Evolutionary conservation across 2,797 vertebrate genomes (phyloP).

Genomic region (Dromococcyx pavoninus): DNA sequence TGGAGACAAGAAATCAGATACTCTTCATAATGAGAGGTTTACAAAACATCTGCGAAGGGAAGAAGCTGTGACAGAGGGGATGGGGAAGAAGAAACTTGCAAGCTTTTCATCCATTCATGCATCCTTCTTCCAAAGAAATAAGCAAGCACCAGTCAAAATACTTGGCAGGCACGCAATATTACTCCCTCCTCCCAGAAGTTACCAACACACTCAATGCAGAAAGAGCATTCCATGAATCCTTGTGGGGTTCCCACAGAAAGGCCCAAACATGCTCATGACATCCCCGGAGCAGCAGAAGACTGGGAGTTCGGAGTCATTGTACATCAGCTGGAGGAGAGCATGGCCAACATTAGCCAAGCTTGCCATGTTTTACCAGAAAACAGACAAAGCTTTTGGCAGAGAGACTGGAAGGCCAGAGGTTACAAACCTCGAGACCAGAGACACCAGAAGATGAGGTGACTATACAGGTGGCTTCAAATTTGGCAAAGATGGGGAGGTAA

Average conservation of each 20-base stretch:
- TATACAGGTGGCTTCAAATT: not conserved
- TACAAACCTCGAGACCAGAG: not conserved
- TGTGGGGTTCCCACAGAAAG: not conserved
- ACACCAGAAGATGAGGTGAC: not conserved
- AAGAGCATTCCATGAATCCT: not conserved
- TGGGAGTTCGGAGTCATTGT: not conserved
- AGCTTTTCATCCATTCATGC: not conserved
- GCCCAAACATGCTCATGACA: not conserved
- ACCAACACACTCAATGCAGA: not conserved
- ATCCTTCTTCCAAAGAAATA: not conserved
- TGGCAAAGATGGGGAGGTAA: not conserved
- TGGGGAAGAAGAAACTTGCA: not conserved
- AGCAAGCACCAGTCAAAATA: not conserved
- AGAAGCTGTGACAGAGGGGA: not conserved
- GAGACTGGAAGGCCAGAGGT: not conserved
- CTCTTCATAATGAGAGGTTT: not conserved
- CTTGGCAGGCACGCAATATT: not conserved
- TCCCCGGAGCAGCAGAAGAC: not conserved
- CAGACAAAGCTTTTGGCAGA: not conserved
- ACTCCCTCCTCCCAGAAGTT: not conserved
- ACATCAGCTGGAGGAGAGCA: not conserved
- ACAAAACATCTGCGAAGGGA: not conserved
- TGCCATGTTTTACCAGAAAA: not conserved
- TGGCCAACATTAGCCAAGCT: rapidly evolving
- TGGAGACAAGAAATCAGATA: not conserved